Percentiles rank a stretch among this genome's conserved stretches.
Evolutionary conservation across 2,888 invertebrate genomes (phyloP).

Genomic region (Hermaeophaga mercurialis): DNA sequence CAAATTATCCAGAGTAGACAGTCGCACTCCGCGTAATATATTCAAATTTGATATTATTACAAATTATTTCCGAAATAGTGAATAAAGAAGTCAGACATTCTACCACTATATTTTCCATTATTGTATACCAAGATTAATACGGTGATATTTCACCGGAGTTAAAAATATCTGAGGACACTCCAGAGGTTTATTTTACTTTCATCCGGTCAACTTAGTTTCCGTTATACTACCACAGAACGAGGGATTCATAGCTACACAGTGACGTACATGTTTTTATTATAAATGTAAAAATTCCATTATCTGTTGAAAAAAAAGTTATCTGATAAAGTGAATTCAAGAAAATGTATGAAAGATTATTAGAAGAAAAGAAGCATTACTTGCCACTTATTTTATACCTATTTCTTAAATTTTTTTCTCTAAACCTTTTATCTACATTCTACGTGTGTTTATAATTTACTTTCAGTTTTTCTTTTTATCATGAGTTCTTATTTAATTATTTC

Average conservation of each 20-base stretch:
- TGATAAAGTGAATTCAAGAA: no score
- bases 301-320: no score
- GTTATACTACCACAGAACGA: slow-evolving; percentile 22
- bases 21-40: slow-evolving; percentile 22
- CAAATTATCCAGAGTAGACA: not conserved
- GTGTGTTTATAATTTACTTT: no score
- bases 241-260: slow-evolving; percentile 15
- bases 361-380: no score
- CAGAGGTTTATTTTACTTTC: slow-evolving; percentile 52
- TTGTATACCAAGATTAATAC: slow-evolving; percentile 57
- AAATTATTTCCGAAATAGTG: slow-evolving; percentile 48
- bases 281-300: no score
- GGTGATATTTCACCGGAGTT: slow-evolving; percentile 53
- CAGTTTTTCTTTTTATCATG: no score
- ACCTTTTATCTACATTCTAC: no score
- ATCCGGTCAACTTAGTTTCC: slow-evolving; percentile 53
- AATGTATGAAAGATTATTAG: no score
- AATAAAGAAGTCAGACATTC: slow-evolving; percentile 50
- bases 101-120: slow-evolving; percentile 49
- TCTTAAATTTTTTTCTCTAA: no score
- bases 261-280: not conserved
- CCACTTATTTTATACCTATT: no score
- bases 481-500: no score
- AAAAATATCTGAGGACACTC: slow-evolving; percentile 55
- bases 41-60: slow-evolving; percentile 39